Conservation (phyloP, 64 coral and sea anemone genomes). For the Trachythela sp. region DNA sequence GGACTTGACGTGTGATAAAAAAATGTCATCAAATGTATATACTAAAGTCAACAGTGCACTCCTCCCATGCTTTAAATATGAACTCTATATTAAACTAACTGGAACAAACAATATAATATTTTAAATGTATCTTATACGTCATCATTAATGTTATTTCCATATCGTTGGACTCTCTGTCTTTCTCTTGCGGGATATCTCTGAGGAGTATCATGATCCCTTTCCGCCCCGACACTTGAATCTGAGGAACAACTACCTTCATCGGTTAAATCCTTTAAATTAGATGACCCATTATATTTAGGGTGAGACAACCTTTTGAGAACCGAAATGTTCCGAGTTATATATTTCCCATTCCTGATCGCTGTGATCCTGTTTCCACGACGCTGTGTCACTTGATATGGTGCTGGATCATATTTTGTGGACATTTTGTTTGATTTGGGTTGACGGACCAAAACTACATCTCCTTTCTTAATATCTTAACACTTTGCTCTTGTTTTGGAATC, state of each 20-base stretch:
- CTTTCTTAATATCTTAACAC: background rate
- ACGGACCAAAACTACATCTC: background rate
- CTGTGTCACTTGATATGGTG: background rate
- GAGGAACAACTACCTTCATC: no score
- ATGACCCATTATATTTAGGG: no score
- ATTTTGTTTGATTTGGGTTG: background rate
- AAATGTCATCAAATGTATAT: no score
- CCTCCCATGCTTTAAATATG: background rate
- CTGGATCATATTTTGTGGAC: background rate
- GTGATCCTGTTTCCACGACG: background rate
- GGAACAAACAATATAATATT: background rate
- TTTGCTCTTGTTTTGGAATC: background rate
- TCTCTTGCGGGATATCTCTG: background rate
- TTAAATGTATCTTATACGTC: background rate
- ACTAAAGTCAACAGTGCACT: slow-evolving; percentile 1
- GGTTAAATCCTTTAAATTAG: no score
- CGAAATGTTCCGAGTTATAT: background rate
- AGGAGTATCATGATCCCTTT: background rate
- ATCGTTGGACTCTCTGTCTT: background rate
- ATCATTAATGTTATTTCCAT: background rate
- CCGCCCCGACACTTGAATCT: no score
- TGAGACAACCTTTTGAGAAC: background rate
- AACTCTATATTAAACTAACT: background rate
- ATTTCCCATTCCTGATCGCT: background rate
- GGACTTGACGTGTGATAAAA: no score